phyloP scores from a whole-genome alignment of 2,888 invertebrate genomes.

The Eupithecia vulgata region DNA sequence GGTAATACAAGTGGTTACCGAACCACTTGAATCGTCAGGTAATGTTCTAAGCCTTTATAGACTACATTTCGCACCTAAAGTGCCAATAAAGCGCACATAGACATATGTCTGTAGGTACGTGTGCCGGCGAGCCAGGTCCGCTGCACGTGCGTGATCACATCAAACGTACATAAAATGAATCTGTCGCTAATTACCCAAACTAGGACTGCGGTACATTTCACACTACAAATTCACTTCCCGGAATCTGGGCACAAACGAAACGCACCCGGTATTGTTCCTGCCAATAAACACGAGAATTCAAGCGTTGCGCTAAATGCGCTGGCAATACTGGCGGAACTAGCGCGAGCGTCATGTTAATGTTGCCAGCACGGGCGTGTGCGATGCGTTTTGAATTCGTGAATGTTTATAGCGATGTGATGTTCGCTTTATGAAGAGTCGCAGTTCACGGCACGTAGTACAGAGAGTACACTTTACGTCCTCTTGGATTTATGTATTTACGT shows the following conservation, averaged over 20 bases:
- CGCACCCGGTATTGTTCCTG: neutral
- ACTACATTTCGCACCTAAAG: too few relatives aligned
- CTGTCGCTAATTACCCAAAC: neutral
- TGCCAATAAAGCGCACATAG: too few relatives aligned
- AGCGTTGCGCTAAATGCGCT: neutral
- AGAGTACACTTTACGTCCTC: neutral
- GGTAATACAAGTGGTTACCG: too few relatives aligned
- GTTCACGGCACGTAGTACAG: neutral
- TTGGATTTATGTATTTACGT: neutral
- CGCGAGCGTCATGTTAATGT: neutral
- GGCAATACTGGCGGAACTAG: constrained; percentile 1
- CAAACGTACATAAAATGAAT: neutral
- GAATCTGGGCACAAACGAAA: neutral
- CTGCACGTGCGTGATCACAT: neutral
- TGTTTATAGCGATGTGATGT: constrained; percentile 1
- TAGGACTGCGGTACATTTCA: neutral
- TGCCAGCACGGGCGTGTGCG: neutral
- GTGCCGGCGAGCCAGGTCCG: neutral
- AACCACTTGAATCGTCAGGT: neutral
- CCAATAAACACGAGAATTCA: constrained; percentile 5
- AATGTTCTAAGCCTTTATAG: too few relatives aligned
- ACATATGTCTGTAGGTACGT: too few relatives aligned
- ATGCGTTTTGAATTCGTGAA: constrained; percentile 1
- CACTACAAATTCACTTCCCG: neutral
- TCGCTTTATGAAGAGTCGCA: neutral